Conservation (phyloP, 2,888 invertebrate genomes). For the Masnerella sp. region DNA sequence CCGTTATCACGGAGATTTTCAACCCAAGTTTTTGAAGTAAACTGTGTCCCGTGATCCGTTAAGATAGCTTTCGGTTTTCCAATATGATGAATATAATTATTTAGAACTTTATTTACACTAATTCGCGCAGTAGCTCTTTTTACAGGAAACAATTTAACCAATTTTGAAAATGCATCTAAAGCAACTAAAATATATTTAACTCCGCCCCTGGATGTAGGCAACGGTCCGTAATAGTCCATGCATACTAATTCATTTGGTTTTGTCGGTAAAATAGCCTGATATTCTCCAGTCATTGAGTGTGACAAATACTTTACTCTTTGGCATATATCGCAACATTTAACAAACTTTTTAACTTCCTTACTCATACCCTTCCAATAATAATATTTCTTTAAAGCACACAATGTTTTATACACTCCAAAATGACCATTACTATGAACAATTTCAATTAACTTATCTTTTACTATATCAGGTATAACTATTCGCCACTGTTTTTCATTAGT, state of each 20-base stretch:
- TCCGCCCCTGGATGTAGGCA: not conserved
- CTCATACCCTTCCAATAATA: not conserved
- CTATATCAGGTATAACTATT: not conserved
- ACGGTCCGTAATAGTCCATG: not conserved
- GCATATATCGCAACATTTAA: not conserved
- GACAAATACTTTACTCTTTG: not conserved
- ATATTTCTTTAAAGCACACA: not conserved
- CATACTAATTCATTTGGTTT: too few species aligned
- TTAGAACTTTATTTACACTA: not conserved
- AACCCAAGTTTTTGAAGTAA: conserved; percentile 1
- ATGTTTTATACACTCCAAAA: not conserved
- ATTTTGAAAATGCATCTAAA: not conserved
- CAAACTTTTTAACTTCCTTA: not conserved
- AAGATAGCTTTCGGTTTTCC: not conserved
- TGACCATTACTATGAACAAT: not conserved
- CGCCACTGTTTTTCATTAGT: not conserved
- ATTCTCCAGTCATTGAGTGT: not conserved
- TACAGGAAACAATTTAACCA: conserved; percentile 1
- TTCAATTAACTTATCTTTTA: not conserved
- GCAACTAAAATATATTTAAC: not conserved
- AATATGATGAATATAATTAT: not conserved
- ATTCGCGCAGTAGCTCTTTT: not conserved
- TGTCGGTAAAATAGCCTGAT: not conserved
- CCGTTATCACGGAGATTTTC: not conserved
- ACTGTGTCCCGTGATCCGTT: conserved; percentile 1